Percentiles rank a stretch among this genome's conserved stretches.
phyloP scores from a whole-genome alignment of 2,797 vertebrate genomes.

The Sciurus vulgaris region DNA sequence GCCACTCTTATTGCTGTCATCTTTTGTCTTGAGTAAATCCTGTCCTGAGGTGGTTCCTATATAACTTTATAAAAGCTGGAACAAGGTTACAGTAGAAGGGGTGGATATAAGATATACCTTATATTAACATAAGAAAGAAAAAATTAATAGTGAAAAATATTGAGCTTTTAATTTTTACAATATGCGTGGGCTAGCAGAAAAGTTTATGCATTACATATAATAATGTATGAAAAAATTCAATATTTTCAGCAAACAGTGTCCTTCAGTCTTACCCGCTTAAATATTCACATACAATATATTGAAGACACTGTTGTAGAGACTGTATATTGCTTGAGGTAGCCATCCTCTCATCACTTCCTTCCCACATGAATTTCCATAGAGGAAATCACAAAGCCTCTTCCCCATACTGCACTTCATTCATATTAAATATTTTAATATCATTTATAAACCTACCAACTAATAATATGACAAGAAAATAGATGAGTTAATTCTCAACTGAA shows the following conservation, averaged over 20 bases:
- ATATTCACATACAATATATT: neutral
- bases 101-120: neutral
- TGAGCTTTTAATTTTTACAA: neutral
- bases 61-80: neutral
- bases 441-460: neutral
- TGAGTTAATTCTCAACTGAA: neutral
- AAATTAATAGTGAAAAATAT: neutral
- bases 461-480: neutral
- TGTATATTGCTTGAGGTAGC: neutral
- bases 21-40: conserved; percentile 5
- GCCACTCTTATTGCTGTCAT: neutral
- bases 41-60: neutral
- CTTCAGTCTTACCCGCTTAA: neutral
- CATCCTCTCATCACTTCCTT: neutral
- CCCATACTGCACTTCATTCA: neutral
- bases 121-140: neutral
- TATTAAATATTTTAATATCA: neutral
- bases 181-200: neutral
- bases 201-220: neutral
- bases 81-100: neutral
- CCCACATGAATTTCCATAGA: neutral
- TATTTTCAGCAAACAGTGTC: neutral
- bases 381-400: neutral
- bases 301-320: neutral
- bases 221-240: neutral